Evolutionary conservation across 2,888 invertebrate genomes (phyloP), one percentile per base, ranked within the genome.

Genomic region (Drepanosiphum platanoidis): DNA sequence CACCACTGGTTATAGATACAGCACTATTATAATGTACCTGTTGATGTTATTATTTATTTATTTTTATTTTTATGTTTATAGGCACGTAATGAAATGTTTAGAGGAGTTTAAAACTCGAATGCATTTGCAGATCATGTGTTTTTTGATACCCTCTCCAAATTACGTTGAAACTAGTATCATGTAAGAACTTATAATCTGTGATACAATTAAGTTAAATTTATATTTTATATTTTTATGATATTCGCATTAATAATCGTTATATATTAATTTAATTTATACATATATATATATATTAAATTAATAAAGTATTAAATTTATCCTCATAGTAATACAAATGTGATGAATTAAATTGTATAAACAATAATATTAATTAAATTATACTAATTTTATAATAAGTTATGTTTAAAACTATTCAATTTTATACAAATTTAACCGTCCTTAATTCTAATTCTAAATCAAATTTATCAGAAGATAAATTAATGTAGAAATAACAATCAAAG

Each of bases 61-160:
- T 52, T 18, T 52, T 52, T 46, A 46, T 52, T 52, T 52, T 52
- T 80, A 36, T 72, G 22, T 72, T 61, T 1, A 36, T 30, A 84
- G 84, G 15, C 58, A 68, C 7, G 46, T 74, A 15, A 66, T 46
- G 5, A 66, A 86, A 79, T 84, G 86, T 66, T 66, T 86, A 11
- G 77, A 84, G 27, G 66, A 74, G 52, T 86, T 86, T 52, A 79
- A 86, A 22, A 72, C 78, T 8, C 77, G 39, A 71, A 86, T 86
- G 86, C 66, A 79, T 52, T 64, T 86, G 46, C 86, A 86, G n/a
- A 27, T 86, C n/a, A 46, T 79, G 78, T 79, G 86, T 72, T 86
- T 86, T 52, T 77, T 84, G 70, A 39, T 39, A 39, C 75, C 84
- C n/a, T 52, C 5, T 2, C 30, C 27, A 30, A 58, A 34, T 27